Base-by-base conservation (phyloP, 1,140 invertebrate species). In the Pachyrhynchus sulphureomaculatus region DNA sequence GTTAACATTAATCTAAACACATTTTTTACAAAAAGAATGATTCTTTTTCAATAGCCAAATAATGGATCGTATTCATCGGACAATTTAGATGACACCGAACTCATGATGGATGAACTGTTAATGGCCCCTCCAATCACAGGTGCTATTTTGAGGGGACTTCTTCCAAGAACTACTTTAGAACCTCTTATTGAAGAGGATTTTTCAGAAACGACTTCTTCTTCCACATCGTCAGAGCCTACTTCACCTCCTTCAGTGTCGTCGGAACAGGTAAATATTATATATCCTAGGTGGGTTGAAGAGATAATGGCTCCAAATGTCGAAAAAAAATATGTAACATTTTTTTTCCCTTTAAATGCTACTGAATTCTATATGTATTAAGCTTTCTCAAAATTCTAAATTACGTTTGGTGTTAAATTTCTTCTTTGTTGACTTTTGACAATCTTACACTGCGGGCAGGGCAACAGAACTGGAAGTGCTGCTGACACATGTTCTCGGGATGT, bases 61-160 rank as follows among this genome's bases (percentile, higher is more conserved):
- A 70, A 68, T 29, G 74, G 64, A 26, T 86, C 84, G 32, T 81
- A 83, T 41, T 86, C 84, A 1, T 82, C 84, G 23, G 84, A 84
- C 39, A 83, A 83, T 47, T 82, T 83, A 63, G 85, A 87, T 67
- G 84, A 86, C 62, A 86, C 85, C 0, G 85, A 87, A 67, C 73
- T 87, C 29, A 86, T 87, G 84, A 87, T 87, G 85, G 85, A 87
- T 62, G 85, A 87, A 66, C 78, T 87, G 10, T 72, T 87, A 17
- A 87, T 87, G 85, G 83, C 85, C 13, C 85, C 85, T 2, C 85
- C 84, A 0, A 84, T 87, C 55, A 84, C 84, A 17, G 84, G 84
- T 60, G 83, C 84, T 10, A 83, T 82, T 2, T 78, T 87, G 20
- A 76, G 85, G 42, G 85, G 85, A 26, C 68, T 87, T 15, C 72